phyloP scores from a whole-genome alignment of 2,888 invertebrate genomes.

The Biston betularia region DNA sequence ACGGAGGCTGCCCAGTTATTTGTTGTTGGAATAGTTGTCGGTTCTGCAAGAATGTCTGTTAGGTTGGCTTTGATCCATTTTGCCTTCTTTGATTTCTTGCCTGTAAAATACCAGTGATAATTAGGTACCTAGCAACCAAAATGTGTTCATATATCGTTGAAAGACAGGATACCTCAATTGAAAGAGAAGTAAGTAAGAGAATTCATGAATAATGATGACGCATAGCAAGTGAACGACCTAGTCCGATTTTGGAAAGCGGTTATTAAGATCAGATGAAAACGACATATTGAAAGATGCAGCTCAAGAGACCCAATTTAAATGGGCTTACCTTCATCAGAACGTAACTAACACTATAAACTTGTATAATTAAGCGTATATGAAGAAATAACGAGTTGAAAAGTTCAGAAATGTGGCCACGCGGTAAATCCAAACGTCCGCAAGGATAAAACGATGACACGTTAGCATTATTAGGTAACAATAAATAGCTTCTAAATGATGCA shows the following conservation, averaged over 20 bases:
- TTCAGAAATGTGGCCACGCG: constrained; percentile 84
- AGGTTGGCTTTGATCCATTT: constrained; percentile 94
- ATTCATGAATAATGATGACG: constrained; percentile 76
- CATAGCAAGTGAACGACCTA: constrained; percentile 80
- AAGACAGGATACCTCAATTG: constrained; percentile 41
- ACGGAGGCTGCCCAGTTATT: constrained; percentile 94
- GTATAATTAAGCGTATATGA: constrained; percentile 45
- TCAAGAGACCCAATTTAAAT: constrained; percentile 50
- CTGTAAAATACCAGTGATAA: constrained; percentile 74
- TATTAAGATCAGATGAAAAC: constrained; percentile 63
- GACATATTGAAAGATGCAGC: constrained; percentile 51
- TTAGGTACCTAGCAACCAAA: background rate
- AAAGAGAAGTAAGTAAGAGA: constrained; percentile 59
- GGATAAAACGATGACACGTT: constrained; percentile 85
- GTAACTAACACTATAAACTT: constrained; percentile 44
- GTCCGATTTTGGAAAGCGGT: constrained; percentile 78
- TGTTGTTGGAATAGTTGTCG: constrained; percentile 86
- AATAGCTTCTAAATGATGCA: constrained; percentile 46
- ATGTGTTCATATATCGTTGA: constrained; percentile 35
- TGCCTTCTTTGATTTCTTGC: constrained; percentile 94
- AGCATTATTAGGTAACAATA: constrained; percentile 77
- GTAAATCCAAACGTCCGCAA: constrained; percentile 84
- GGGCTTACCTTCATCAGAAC: constrained; percentile 48
- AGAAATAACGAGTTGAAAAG: constrained; percentile 58
- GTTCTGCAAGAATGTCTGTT: constrained; percentile 92